Percentiles rank a stretch among this genome's conserved stretches.
phyloP scores from a whole-genome alignment of 2,888 invertebrate genomes.

The Fragum whitleyi region DNA sequence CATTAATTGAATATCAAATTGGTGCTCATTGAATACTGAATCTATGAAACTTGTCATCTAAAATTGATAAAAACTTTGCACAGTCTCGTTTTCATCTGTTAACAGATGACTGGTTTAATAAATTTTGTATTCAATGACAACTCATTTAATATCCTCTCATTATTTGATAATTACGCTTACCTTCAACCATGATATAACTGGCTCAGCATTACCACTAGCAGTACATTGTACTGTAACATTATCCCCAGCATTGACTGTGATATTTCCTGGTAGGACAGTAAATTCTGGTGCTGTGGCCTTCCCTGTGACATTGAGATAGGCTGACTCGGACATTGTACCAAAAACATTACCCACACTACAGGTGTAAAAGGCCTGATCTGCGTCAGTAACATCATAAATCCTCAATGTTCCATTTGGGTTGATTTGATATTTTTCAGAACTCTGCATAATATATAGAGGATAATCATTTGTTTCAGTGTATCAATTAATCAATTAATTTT shows the following conservation, averaged over 20 bases:
- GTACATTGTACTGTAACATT: constrained; percentile 79
- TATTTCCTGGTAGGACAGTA: constrained; percentile 74
- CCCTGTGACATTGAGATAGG: constrained; percentile 91
- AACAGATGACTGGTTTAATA: no score
- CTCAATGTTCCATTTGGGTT: constrained; percentile 60
- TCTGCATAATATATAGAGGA: constrained; percentile 34
- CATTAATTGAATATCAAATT: no score
- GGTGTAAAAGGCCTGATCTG: constrained; percentile 78
- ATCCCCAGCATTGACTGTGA: constrained; percentile 77
- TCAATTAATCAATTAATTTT: background rate
- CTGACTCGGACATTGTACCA: constrained; percentile 84
- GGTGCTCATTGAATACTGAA: no score
- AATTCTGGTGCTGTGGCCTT: constrained; percentile 77
- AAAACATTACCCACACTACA: constrained; percentile 76
- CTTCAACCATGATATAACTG: constrained; percentile 81
- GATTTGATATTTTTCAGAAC: constrained; percentile 39
- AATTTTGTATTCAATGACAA: no score
- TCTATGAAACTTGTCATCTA: no score
- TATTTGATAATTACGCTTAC: no score
- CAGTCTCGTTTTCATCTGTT: no score
- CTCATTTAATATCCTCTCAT: no score
- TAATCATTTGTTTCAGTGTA: no score
- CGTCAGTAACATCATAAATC: constrained; percentile 71
- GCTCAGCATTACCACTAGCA: constrained; percentile 81
- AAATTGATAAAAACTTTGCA: no score